phyloP scores from a whole-genome alignment of 2,797 vertebrate species.

The Cossypha heuglini region DNA sequence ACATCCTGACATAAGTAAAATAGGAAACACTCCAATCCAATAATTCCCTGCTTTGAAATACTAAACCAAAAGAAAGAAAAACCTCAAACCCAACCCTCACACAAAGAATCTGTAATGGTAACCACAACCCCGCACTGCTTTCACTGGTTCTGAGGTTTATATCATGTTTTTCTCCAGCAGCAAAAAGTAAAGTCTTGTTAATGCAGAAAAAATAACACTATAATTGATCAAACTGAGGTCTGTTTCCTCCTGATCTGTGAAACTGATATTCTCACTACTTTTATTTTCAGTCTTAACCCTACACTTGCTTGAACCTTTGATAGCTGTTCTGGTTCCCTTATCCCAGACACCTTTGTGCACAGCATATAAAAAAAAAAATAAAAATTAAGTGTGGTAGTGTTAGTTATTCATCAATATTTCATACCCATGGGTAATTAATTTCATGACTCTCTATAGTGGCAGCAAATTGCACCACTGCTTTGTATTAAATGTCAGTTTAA shows the following conservation, averaged over 20 bases:
- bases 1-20: neutral
- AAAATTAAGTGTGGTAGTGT: neutral
- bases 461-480: neutral
- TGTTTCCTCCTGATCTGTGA: neutral
- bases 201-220: neutral
- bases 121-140: neutral
- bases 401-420: slow-evolving; percentile 11
- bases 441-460: neutral
- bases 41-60: neutral
- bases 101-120: neutral
- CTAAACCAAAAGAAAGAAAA: neutral
- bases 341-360: neutral
- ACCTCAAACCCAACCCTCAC: neutral
- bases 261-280: neutral
- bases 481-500: neutral
- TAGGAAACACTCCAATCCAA: neutral
- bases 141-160: neutral
- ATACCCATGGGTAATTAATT: neutral
- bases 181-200: neutral
- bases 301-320: neutral
- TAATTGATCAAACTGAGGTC: neutral
- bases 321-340: neutral
- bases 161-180: neutral
- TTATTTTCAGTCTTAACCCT: neutral
- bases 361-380: neutral